Evolutionary conservation across 2,888 invertebrate genomes (phyloP).

Genomic region (Lepas anatifera): DNA sequence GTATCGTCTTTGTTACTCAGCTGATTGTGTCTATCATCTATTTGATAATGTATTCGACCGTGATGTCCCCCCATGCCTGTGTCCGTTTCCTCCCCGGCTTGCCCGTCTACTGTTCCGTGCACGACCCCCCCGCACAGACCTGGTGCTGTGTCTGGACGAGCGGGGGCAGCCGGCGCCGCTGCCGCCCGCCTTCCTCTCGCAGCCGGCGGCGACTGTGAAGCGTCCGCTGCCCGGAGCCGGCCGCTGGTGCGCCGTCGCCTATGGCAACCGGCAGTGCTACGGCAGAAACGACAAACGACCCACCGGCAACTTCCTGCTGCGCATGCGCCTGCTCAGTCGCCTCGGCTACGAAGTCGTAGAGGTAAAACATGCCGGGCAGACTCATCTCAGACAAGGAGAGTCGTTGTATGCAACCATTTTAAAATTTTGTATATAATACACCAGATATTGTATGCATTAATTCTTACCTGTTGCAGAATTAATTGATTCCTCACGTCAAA

Average conservation of each 20-base stretch:
- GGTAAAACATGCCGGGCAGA: slow-evolving; percentile 27
- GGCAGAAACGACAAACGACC: slow-evolving; percentile 40
- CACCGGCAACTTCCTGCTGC: slow-evolving; percentile 47
- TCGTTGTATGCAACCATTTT: too few species aligned
- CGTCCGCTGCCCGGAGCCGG: slow-evolving; percentile 10
- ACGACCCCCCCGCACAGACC: neutral
- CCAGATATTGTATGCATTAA: too few species aligned
- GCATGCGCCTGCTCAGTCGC: slow-evolving; percentile 48
- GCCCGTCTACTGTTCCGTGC: too few species aligned
- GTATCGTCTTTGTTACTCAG: too few species aligned
- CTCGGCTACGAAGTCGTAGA: slow-evolving; percentile 37
- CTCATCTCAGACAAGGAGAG: too few species aligned
- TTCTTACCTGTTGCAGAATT: too few species aligned
- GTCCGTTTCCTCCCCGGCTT: neutral
- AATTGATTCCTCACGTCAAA: too few species aligned
- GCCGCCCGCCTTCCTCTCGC: slow-evolving; percentile 35
- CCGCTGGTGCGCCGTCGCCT: slow-evolving; percentile 25
- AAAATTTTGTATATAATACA: too few species aligned
- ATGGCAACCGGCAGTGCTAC: slow-evolving; percentile 48
- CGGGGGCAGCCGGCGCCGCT: slow-evolving; percentile 37
- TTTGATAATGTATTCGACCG: too few species aligned
- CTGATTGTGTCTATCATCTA: too few species aligned
- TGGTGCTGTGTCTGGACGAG: slow-evolving; percentile 34
- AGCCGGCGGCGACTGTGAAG: slow-evolving; percentile 16
- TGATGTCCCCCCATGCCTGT: neutral